A percentile compares a stretch with the other conserved stretches of the same genome.
Evolutionary conservation across 2,888 invertebrate species (phyloP).

Genomic region (Dynastes tityus): DNA sequence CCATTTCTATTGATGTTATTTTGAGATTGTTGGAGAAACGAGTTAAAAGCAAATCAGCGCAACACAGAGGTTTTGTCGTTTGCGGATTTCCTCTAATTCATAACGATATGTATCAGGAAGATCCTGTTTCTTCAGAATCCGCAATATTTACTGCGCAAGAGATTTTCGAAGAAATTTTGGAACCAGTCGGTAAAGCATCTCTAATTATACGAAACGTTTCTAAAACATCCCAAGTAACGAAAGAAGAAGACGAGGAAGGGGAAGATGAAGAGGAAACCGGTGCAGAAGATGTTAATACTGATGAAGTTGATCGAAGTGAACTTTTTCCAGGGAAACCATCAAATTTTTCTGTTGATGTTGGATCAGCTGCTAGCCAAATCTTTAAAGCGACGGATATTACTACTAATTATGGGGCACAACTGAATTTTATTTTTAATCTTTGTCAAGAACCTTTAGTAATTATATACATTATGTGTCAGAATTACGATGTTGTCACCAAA

Average conservation of each 20-base stretch:
- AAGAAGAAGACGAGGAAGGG: slow-evolving; percentile 54
- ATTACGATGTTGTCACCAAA: slow-evolving; percentile 72
- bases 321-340: slow-evolving; percentile 47
- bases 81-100: slow-evolving; percentile 79
- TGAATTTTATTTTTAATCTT: slow-evolving; percentile 64
- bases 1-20: slow-evolving; percentile 72
- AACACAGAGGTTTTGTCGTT: slow-evolving; percentile 78
- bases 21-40: slow-evolving; percentile 73
- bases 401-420: slow-evolving; percentile 64
- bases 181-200: slow-evolving; percentile 56
- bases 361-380: slow-evolving; percentile 56
- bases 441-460: slow-evolving; percentile 69
- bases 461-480: slow-evolving; percentile 74
- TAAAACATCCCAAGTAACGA: slow-evolving; percentile 51
- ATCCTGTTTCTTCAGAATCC: slow-evolving; percentile 67
- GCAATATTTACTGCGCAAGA: slow-evolving; percentile 67
- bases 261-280: slow-evolving; percentile 59
- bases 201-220: slow-evolving; percentile 48
- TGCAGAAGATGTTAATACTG: slow-evolving; percentile 55
- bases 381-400: slow-evolving; percentile 59
- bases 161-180: slow-evolving; percentile 67
- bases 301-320: slow-evolving; percentile 35
- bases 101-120: slow-evolving; percentile 67
- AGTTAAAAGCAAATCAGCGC: slow-evolving; percentile 71
- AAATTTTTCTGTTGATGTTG: slow-evolving; percentile 57